Percentiles rank a stretch among this genome's conserved stretches.
Conservation (phyloP, 2,888 invertebrate genomes). For the Strigamia crassipes region DNA sequence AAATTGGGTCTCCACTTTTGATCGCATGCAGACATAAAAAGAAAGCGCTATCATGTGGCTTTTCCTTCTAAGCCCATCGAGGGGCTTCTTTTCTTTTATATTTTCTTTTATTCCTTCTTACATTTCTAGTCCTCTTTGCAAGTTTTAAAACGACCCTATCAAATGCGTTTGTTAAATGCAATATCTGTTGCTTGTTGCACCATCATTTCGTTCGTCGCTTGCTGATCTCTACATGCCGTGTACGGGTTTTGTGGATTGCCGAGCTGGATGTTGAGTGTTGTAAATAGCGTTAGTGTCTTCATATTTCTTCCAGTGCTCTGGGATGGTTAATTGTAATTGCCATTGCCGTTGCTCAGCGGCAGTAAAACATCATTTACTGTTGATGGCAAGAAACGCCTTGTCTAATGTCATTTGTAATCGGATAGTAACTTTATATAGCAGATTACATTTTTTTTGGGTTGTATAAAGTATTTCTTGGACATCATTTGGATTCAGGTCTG, state of each 20-base stretch:
- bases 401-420: conserved; percentile 2
- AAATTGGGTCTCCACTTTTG: conserved; percentile 3
- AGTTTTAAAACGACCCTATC: background rate
- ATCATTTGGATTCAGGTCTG: background rate
- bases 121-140: background rate
- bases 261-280: background rate
- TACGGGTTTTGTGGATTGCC: background rate
- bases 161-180: background rate
- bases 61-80: background rate
- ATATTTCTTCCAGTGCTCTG: background rate
- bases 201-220: background rate
- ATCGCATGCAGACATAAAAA: conserved; percentile 2
- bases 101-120: background rate
- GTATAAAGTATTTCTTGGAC: background rate
- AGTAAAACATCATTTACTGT: conserved; percentile 2
- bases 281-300: conserved; percentile 6
- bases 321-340: background rate
- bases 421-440: conserved; percentile 10
- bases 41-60: background rate
- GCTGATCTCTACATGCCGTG: background rate
- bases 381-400: background rate
- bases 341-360: background rate
- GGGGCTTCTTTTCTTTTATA: background rate
- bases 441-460: background rate
- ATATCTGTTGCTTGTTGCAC: background rate